Base-by-base conservation (phyloP, 1,140 invertebrate species). In the Ladona fulva region DNA sequence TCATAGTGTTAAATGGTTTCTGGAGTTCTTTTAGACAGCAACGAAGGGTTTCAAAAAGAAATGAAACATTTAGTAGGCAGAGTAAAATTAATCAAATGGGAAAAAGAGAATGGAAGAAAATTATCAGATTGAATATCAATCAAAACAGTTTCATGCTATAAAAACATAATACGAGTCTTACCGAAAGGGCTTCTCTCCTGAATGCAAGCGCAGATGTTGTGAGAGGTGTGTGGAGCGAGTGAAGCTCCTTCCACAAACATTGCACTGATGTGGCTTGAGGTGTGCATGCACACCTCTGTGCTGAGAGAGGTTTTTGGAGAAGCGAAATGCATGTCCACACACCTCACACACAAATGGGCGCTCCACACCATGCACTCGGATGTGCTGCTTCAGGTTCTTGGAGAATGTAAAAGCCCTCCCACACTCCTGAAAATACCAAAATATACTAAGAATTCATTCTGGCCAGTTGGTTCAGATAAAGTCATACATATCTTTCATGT, bases 181-280 rank as follows among this genome's bases (percentile, higher is more conserved):
- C 44, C 87, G 86, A 80, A 90, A 91, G 8, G 89, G 86, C 77
- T 89, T 88, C 83, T 89, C 85, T 3, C 87, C 89, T 76, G 89
- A 87, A 82, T 92, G 90, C 0, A 90, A 84, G 8, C 86, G 85
- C 14, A 87, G 84, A 84, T 92, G 90, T 0, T 89, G 85, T 79
- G 91, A 89, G 22, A 91, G 81, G 82, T 92, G 90, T 37, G 89
- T 85, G 81, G 90, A 90, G 0, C 90, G 84, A n/a, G 88, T 84
- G 78, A 91, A 92, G 19, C 87, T 86, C 80, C 89, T 90, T 59
- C 86, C 86, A 81, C 90, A 92, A 42, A 89, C 84, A 76, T 87
- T 87, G 80, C 90, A 91, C 29, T 85, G 85, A 81, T 84, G 83
- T 3, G 83, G 83, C 24, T 80, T 79, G 0, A 74, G 78, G 74